Percentiles rank a stretch among this genome's conserved stretches.
Conservation (phyloP, 2,113 vertebrate genomes). For the Raja brachyura region DNA sequence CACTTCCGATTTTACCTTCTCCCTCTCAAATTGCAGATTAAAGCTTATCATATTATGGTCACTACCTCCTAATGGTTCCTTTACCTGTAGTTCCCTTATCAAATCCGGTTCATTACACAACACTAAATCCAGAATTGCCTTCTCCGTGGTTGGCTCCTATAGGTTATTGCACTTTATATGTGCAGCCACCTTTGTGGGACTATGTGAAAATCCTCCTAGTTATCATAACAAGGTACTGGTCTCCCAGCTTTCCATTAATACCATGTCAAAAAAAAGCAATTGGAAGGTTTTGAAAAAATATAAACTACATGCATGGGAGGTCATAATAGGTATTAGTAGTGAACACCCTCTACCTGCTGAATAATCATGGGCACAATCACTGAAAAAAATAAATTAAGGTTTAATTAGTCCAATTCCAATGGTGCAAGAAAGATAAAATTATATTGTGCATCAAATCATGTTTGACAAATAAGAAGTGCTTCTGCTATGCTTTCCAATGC, state of each 20-base stretch:
- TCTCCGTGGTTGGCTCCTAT: too few relatives aligned
- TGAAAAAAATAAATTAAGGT: not conserved
- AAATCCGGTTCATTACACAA: too few relatives aligned
- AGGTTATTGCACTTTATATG: not conserved
- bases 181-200: not conserved
- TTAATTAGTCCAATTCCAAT: not conserved
- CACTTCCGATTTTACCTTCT: too few relatives aligned
- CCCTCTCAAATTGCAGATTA: too few relatives aligned
- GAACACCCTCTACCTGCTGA: not conserved
- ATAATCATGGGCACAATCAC: not conserved
- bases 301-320: not conserved
- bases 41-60: too few relatives aligned
- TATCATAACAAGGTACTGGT: not conserved
- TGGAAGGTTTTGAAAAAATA: not conserved
- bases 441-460: not conserved
- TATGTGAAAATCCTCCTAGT: too few relatives aligned
- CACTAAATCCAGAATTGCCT: too few relatives aligned
- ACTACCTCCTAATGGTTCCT: too few relatives aligned
- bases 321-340: not conserved
- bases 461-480: not conserved
- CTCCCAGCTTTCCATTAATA: not conserved
- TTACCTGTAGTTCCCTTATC: too few relatives aligned
- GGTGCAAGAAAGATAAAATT: not conserved
- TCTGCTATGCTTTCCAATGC: not conserved
- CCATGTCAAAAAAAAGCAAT: not conserved